Evolutionary conservation across 1,140 invertebrate genomes (phyloP).

Genomic region (Anagrus nilaparvatae): DNA sequence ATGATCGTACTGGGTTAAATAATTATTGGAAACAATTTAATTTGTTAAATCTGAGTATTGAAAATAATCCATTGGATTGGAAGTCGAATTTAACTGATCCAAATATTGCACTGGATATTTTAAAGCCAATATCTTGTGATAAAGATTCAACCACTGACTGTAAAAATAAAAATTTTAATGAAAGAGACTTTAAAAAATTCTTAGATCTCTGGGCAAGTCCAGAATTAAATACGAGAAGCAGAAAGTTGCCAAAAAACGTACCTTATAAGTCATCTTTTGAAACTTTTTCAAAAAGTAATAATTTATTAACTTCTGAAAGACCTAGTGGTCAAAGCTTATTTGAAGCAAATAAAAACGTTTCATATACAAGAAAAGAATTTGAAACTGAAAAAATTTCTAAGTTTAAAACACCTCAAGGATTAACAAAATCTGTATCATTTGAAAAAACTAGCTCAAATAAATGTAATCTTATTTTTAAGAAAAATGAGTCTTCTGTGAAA

Average conservation of each 20-base stretch:
- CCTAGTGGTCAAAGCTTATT: not conserved
- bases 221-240: conserved; percentile 11
- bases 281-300: too few species aligned
- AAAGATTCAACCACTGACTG: conserved; percentile 18
- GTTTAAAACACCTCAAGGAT: too few species aligned
- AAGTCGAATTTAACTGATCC: conserved; percentile 20
- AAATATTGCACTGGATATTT: conserved; percentile 19
- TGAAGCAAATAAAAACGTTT: conserved; percentile 4
- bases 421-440: too few species aligned
- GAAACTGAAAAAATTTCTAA: too few species aligned
- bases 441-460: conserved; percentile 1
- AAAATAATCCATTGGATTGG: conserved; percentile 27
- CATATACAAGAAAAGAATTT: too few species aligned
- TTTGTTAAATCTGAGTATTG: conserved; percentile 15
- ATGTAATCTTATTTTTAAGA: not conserved
- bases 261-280: not conserved
- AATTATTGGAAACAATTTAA: conserved; percentile 32
- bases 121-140: conserved; percentile 29
- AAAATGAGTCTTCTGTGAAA: too few species aligned
- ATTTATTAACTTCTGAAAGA: not conserved
- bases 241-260: conserved; percentile 14
- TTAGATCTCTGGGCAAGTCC: conserved; percentile 20
- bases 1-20: conserved; percentile 20
- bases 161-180: conserved; percentile 16
- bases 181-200: conserved; percentile 29